Conservation (phyloP, 35 echinoderm and acorn worm species). For the Nesometra sesokonis region DNA sequence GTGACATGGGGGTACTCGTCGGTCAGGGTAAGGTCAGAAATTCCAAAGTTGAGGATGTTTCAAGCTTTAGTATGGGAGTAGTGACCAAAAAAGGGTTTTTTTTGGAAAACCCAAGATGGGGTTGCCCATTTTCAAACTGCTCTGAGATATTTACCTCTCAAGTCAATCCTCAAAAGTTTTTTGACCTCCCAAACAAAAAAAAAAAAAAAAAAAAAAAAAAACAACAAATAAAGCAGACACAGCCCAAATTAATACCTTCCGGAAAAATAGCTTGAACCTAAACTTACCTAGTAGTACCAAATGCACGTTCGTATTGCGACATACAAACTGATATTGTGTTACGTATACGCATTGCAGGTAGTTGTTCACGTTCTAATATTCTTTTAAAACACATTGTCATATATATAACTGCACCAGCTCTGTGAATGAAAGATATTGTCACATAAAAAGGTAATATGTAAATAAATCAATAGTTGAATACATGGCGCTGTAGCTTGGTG, state of each 20-base stretch:
- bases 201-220: too few species aligned
- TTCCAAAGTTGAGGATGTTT: too few species aligned
- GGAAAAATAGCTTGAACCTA: not conserved
- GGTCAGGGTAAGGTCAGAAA: too few species aligned
- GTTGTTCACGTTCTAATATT: slow-evolving; percentile 43
- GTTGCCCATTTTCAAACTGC: too few species aligned
- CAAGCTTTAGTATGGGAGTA: too few species aligned
- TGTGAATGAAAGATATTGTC: not conserved
- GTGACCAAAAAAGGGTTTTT: too few species aligned
- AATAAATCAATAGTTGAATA: too few species aligned
- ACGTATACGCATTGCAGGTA: slow-evolving; percentile 38
- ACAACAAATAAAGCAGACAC: not conserved
- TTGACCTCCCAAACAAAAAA: not conserved
- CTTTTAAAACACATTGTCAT: slow-evolving; percentile 38
- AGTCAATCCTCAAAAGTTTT: not conserved
- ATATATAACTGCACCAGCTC: slow-evolving; percentile 29
- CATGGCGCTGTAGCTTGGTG: too few species aligned
- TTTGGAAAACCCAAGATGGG: too few species aligned
- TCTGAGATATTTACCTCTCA: too few species aligned
- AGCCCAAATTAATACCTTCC: not conserved
- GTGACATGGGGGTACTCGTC: too few species aligned
- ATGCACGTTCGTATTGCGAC: slow-evolving; percentile 54
- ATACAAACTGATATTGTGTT: slow-evolving; percentile 70
- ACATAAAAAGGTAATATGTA: not conserved
- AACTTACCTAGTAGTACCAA: slow-evolving; percentile 44